These are phyloP conservation scores for Stictonetta naevosa DNA, from an alignment of 2,113 vertebrate genomes.

Conservation along the genomic window DNA sequence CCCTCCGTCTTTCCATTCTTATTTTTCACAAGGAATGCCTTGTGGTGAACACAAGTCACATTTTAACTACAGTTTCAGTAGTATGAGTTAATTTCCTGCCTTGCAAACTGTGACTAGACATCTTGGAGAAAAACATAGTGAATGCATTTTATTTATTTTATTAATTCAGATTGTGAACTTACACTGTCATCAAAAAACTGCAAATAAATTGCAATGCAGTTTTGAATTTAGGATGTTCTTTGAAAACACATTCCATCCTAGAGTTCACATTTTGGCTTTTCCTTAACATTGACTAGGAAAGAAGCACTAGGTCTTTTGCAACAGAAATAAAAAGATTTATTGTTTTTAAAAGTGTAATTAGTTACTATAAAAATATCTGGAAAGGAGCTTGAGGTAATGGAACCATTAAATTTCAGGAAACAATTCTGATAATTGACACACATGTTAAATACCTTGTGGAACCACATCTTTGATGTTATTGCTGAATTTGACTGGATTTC, in stretches of 20 bases:
- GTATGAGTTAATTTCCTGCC: not conserved
- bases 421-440: conserved; percentile 29
- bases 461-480: conserved; percentile 34
- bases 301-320: not conserved
- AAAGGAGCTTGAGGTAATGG: not conserved
- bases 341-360: not conserved
- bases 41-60: not conserved
- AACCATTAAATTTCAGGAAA: conserved; percentile 37
- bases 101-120: not conserved
- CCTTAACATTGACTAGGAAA: not conserved
- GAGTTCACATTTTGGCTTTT: not conserved
- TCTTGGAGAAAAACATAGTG: not conserved
- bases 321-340: conserved; percentile 21
- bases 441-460: conserved; percentile 59
- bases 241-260: not conserved
- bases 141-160: not conserved
- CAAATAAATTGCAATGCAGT: not conserved
- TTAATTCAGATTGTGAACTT: not conserved
- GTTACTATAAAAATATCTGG: not conserved
- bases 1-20: not conserved
- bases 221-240: not conserved
- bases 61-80: not conserved
- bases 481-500: conserved; percentile 49
- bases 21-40: not conserved
- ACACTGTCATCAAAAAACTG: not conserved